Evolutionary conservation across 37 sponge, comb jelly and placozoan species (phyloP).

Genomic region (Eunapius fragilis): DNA sequence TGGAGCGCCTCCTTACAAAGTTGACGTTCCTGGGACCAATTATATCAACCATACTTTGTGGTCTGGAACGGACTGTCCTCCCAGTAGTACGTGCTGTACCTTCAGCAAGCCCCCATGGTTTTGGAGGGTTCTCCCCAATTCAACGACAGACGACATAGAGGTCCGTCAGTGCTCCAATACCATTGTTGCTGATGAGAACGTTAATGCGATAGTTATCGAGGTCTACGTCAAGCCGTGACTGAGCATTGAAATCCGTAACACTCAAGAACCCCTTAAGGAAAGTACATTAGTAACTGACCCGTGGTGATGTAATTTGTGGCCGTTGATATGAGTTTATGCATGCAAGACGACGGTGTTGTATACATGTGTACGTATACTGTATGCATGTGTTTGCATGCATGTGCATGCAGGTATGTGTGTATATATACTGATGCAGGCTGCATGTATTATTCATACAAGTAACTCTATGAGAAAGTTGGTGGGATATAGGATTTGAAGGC

Average conservation of each 20-base stretch:
- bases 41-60: constrained; percentile 26
- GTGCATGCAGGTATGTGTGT: constrained; percentile 17
- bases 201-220: not conserved
- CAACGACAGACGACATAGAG: constrained; percentile 3
- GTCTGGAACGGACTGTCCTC: constrained; percentile 26
- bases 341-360: constrained; percentile 15
- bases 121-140: not conserved
- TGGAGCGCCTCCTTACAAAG: not conserved
- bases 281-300: too few species aligned
- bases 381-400: constrained; percentile 18
- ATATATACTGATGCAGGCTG: not conserved
- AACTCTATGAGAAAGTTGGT: too few species aligned
- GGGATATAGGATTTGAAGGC: too few species aligned
- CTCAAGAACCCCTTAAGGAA: too few species aligned
- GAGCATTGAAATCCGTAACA: not conserved
- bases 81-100: not conserved
- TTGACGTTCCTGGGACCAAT: not conserved
- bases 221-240: not conserved
- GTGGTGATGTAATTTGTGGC: constrained; percentile 1
- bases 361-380: constrained; percentile 27
- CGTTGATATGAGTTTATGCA: constrained; percentile 32
- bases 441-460: not conserved
- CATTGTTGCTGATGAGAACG: not conserved
- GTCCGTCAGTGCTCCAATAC: not conserved
- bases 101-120: constrained; percentile 16